phyloP scores from a whole-genome alignment of 1,140 invertebrate genomes.

The Scaptomyza hsui region DNA sequence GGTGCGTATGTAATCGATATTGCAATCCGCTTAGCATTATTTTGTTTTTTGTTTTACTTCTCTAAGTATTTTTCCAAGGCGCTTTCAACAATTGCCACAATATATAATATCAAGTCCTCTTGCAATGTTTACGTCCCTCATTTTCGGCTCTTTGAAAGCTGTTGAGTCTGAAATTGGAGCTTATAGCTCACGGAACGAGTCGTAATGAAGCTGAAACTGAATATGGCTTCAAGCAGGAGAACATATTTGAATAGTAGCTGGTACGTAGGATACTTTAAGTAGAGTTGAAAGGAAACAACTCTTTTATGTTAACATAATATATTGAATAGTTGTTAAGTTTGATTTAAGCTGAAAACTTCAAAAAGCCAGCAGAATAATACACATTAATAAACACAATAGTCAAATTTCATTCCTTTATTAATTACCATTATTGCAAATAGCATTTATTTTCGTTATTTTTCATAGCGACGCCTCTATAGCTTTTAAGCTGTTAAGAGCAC shows the following conservation, averaged over 20 bases:
- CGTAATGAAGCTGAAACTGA: slow-evolving; percentile 38
- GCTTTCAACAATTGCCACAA: slow-evolving; percentile 17
- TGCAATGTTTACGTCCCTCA: not conserved
- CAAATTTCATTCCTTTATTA: not conserved
- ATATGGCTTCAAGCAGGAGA: slow-evolving; percentile 26
- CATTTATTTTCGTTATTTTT: not conserved
- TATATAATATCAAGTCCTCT: slow-evolving; percentile 3
- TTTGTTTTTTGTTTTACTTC: slow-evolving; percentile 15
- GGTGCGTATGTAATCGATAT: slow-evolving; percentile 41
- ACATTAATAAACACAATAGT: too few species aligned
- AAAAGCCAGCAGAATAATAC: not conserved
- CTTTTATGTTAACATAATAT: too few species aligned
- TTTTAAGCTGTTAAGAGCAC: slow-evolving; percentile 1
- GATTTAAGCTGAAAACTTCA: too few species aligned
- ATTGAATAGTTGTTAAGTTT: too few species aligned
- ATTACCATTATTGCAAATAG: not conserved
- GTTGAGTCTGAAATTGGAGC: not conserved
- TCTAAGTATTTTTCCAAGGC: not conserved
- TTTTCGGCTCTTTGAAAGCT: slow-evolving; percentile 2
- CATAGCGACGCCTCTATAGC: not conserved
- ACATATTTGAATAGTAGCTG: not conserved
- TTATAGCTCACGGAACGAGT: not conserved
- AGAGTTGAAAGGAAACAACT: too few species aligned
- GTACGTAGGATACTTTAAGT: not conserved
- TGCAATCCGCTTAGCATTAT: slow-evolving; percentile 45